Percentiles rank a stretch among this genome's conserved stretches.
These are phyloP conservation scores for Leucopternis melanops DNA, from an alignment of 2,113 vertebrate genomes.

Conservation along the genomic window DNA sequence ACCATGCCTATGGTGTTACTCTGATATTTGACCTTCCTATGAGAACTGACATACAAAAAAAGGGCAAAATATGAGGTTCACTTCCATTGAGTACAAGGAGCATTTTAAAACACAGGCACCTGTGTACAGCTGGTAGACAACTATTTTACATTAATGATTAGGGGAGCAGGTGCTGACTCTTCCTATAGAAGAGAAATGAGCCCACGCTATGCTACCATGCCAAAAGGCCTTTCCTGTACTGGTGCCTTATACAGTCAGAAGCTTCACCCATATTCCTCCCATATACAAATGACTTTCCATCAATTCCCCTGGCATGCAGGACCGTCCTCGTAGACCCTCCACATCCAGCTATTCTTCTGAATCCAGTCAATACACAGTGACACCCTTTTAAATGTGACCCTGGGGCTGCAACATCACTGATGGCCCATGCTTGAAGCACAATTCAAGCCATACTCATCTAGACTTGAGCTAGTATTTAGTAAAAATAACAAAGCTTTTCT, in stretches of 20 bases:
- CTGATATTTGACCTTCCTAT: not conserved
- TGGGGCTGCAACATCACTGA: not conserved
- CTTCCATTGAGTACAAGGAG: not conserved
- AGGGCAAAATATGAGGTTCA: not conserved
- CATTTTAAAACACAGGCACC: not conserved
- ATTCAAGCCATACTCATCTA: not conserved
- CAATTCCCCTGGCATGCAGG: not conserved
- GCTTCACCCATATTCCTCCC: not conserved
- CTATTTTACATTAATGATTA: not conserved
- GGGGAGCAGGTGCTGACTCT: not conserved
- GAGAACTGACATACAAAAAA: not conserved
- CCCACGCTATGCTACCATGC: not conserved
- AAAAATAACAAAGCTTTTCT: not conserved
- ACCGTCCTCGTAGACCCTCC: not conserved
- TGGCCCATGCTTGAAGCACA: not conserved
- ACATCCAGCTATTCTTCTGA: not conserved
- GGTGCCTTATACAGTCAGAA: not conserved
- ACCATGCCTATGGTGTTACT: not conserved
- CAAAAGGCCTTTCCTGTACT: not conserved
- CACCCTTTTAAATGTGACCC: not conserved
- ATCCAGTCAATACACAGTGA: not conserved
- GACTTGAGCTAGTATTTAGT: not conserved
- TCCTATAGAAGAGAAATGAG: not conserved
- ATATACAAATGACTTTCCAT: not conserved
- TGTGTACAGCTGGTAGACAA: not conserved